Evolutionary conservation across 2,113 vertebrate genomes (phyloP).

Genomic region (Rana temporaria): DNA sequence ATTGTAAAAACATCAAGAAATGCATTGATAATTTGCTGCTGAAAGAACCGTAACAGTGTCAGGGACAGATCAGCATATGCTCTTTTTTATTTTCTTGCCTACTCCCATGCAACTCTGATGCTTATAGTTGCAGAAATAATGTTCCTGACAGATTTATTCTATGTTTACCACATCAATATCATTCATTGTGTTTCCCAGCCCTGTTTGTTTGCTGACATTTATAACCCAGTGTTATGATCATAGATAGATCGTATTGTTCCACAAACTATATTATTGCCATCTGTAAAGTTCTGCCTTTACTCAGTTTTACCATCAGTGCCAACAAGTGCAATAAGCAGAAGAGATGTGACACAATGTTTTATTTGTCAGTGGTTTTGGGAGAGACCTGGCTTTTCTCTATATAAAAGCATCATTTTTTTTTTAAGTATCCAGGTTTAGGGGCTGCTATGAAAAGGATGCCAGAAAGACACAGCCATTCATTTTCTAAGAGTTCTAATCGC

Average conservation of each 20-base stretch:
- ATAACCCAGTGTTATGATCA: background rate
- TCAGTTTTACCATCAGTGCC: background rate
- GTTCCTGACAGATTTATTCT: constrained; percentile 1
- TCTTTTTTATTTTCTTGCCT: too few species aligned
- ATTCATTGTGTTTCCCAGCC: background rate
- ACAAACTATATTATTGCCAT: background rate
- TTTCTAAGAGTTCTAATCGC: too few species aligned
- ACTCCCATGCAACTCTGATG: background rate
- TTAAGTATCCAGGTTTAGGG: too few species aligned
- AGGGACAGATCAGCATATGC: background rate
- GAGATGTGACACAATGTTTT: background rate
- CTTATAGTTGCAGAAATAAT: constrained; percentile 9
- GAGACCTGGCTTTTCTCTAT: too few species aligned
- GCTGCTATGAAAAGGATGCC: too few species aligned
- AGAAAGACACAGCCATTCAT: too few species aligned
- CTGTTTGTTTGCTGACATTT: constrained; percentile 27
- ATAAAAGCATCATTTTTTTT: too few species aligned
- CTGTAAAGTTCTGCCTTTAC: background rate
- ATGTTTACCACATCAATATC: constrained; percentile 32
- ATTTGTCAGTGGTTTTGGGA: background rate
- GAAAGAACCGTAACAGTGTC: background rate
- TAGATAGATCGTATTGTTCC: constrained; percentile 25
- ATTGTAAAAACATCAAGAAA: too few species aligned
- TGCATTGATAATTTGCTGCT: too few species aligned
- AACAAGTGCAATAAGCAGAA: background rate